These are phyloP conservation scores for Empidonax alnorum DNA, from an alignment of 2,113 vertebrate species.

Conservation along the genomic window DNA sequence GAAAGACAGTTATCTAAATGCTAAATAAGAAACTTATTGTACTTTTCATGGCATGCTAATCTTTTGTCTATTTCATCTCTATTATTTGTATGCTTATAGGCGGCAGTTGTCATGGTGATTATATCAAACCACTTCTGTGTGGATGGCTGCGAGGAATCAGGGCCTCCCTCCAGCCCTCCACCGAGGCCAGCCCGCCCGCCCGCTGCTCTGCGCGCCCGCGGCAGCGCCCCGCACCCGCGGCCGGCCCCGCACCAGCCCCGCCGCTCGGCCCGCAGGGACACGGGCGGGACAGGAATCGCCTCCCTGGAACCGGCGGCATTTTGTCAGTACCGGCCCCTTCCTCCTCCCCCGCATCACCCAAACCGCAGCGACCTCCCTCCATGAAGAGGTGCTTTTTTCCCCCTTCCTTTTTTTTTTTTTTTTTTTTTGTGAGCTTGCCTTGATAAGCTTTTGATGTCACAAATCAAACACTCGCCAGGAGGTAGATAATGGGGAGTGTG, in stretches of 20 bases:
- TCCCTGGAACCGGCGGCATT: background rate
- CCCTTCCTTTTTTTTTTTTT: accelerated
- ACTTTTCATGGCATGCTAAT: slow-evolving; percentile 99
- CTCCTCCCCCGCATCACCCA: background rate
- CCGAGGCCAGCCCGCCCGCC: slow-evolving; percentile 1
- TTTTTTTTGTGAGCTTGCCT: background rate
- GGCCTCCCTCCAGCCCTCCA: slow-evolving; percentile 59
- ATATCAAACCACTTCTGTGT: slow-evolving; percentile 85
- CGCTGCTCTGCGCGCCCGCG: background rate
- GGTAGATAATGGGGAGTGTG: slow-evolving; percentile 66
- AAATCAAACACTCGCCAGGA: slow-evolving; percentile 64
- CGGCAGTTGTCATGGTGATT: slow-evolving; percentile 94
- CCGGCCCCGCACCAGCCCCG: background rate
- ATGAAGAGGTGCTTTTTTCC: background rate
- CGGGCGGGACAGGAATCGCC: background rate
- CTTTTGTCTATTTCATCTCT: slow-evolving; percentile 96
- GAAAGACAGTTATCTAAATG: slow-evolving; percentile 99
- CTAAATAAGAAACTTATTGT: slow-evolving; percentile 99
- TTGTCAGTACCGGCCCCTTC: background rate
- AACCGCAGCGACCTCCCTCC: background rate
- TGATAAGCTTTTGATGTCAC: slow-evolving; percentile 60
- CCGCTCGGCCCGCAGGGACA: background rate
- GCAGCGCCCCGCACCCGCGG: background rate
- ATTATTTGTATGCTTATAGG: slow-evolving; percentile 92
- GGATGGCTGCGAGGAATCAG: slow-evolving; percentile 74